Base-by-base conservation (phyloP, 2,888 invertebrate genomes). In the Cordilura impudica region DNA sequence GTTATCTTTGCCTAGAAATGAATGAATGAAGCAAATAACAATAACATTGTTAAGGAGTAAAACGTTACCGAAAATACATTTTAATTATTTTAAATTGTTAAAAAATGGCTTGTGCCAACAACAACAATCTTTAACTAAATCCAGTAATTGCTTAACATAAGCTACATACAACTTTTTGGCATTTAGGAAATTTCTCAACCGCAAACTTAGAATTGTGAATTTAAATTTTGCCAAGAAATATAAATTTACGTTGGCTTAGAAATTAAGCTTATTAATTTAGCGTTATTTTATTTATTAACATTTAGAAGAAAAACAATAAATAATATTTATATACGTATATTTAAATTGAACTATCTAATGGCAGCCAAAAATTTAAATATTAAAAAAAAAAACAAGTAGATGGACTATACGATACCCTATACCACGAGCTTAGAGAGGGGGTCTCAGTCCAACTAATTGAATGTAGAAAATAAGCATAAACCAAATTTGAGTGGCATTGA, bases 61-160 rank as follows among this genome's bases (percentile, higher is more conserved):
- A 69, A 56, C 53, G 26, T 23, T 71, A 56, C 56, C 74, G 19
- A 67, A 61, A 75, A 67, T 79, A 75, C 45, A 72, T 75, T 79
- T 72, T 79, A 75, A 79, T 79, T 79, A 79, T 72, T 79, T 79
- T 67, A 75, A 79, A 79, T 72, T 79, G 67, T 56, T 72, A 43
- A 56, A 70, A 70, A 54, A 51, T 10, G 39, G 14, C 10, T 29
- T 69, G n/a, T 49, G 75, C 75, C 67, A 71, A 75, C 8, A 12
- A 6, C 14, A 21, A 16, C 39, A 45, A 35, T n/a, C 35, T 12
- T 39, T n/a, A 39, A 39, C 35, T n/a, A 39, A 39, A 39, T 39
- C n/a, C 35, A 3, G n/a, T 39, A 39, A 39, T 39, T n/a, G 35
- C n/a, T n/a, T 4, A 39, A 39, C 35, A 39, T 39, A 39, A n/a